phyloP scores from a whole-genome alignment of 2,888 invertebrate genomes.

The Coremacera marginata region DNA sequence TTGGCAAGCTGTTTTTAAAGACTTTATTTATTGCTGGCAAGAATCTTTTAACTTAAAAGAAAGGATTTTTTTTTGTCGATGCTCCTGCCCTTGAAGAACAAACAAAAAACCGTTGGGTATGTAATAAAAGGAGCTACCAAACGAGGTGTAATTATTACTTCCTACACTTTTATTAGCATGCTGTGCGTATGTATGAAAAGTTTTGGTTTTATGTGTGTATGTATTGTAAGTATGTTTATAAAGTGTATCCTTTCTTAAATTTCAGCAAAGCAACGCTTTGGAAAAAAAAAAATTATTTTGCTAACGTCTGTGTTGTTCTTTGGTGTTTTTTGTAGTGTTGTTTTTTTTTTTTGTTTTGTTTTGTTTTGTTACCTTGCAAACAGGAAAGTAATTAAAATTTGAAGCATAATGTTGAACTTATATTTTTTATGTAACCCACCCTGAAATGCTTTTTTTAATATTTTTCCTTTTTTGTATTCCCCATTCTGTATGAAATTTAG shows the following conservation, averaged over 20 bases:
- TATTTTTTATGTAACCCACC: conserved; percentile 36
- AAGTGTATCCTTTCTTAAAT: neutral
- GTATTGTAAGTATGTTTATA: neutral
- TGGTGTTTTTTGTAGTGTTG: neutral
- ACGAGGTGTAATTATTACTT: conserved; percentile 36
- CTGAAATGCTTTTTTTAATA: neutral
- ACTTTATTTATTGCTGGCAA: neutral
- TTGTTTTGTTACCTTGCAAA: conserved; percentile 44
- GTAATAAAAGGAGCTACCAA: conserved; percentile 7
- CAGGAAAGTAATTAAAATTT: conserved; percentile 64
- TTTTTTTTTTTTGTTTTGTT: neutral
- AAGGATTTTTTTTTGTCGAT: neutral
- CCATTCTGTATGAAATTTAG: neutral
- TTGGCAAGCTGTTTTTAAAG: conserved; percentile 1
- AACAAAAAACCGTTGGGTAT: neutral
- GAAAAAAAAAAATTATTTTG: conserved; percentile 2
- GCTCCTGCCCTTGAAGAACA: neutral
- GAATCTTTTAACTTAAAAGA: neutral
- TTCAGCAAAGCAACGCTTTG: neutral
- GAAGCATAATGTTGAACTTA: conserved; percentile 42
- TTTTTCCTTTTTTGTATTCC: neutral
- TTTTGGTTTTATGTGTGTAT: neutral
- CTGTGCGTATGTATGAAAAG: neutral
- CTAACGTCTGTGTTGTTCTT: neutral
- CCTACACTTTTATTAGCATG: conserved; percentile 27